A percentile compares a stretch with the other conserved stretches of the same genome.
phyloP scores from a whole-genome alignment of 2,888 invertebrate genomes.

The Copidosoma aretas region DNA sequence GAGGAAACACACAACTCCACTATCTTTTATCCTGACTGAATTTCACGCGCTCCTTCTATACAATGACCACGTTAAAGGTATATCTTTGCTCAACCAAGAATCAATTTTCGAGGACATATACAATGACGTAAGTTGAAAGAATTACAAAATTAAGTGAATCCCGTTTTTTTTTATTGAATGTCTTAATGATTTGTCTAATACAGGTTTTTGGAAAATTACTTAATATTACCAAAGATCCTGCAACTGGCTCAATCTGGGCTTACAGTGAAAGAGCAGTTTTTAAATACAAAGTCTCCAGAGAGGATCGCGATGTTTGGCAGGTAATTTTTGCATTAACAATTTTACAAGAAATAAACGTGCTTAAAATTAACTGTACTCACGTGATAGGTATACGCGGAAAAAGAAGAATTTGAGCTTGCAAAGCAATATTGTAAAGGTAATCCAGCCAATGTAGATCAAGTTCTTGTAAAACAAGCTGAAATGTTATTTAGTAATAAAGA shows the following conservation, averaged over 20 bases:
- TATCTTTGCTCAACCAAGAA: slow-evolving; percentile 85
- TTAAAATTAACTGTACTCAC: slow-evolving; percentile 11
- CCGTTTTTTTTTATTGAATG: slow-evolving; percentile 1
- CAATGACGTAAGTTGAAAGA: slow-evolving; percentile 65
- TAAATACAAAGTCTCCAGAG: slow-evolving; percentile 82
- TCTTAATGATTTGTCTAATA: slow-evolving; percentile 28
- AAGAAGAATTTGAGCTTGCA: slow-evolving; percentile 85
- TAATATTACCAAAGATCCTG: slow-evolving; percentile 80
- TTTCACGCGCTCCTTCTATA: slow-evolving; percentile 89
- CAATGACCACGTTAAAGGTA: slow-evolving; percentile 80
- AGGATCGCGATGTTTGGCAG: slow-evolving; percentile 87
- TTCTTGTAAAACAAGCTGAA: slow-evolving; percentile 88
- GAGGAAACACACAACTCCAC: slow-evolving; percentile 64
- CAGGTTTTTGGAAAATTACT: slow-evolving; percentile 78
- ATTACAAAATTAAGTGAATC: not conserved
- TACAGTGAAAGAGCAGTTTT: slow-evolving; percentile 85
- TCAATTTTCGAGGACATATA: slow-evolving; percentile 85
- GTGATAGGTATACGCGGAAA: slow-evolving; percentile 77
- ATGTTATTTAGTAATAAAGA: slow-evolving; percentile 78
- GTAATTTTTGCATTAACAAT: slow-evolving; percentile 42
- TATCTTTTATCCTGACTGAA: slow-evolving; percentile 84
- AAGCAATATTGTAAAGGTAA: slow-evolving; percentile 84
- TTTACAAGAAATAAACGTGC: slow-evolving; percentile 12
- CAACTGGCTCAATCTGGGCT: slow-evolving; percentile 83
- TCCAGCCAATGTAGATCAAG: slow-evolving; percentile 80